Evolutionary conservation across 2,113 vertebrate species (phyloP), one percentile per base, ranked within the genome.

Genomic region (Tachuris rubrigastra): DNA sequence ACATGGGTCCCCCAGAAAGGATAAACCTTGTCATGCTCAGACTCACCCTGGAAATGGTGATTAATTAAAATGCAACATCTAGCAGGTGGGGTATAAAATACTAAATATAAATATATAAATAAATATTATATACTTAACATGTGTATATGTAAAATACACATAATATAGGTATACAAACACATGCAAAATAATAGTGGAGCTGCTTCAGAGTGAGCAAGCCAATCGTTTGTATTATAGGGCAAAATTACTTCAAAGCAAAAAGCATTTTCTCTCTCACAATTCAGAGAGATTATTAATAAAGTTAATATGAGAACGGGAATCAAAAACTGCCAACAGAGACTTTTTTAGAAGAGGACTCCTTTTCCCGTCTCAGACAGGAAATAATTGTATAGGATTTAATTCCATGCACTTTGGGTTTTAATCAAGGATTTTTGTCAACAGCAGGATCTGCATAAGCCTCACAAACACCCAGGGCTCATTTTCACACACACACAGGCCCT

Each of bases 231-330:
- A 90, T 80, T 59, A 87, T 1, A 88, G 82, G 59, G 69, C 41
- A 94, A 90, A 86, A 88, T 11, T 50, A 82, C 74, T 91, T 95
- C 91, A 95, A 93, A 96, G 93, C 55, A 59, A 35, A 28, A 28
- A 47, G 71, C 50, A 46, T 76, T 58, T 87, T 82, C 28, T 66
- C 81, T 79, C 78, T 81, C 47, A 71, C 67, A 69, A 56, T 68
- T 75, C 90, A 94, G 91, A 79, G 41, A 76, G 46, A 58, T 72
- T 58, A 60, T 74, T 91, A 93, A 93, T 87, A 69, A 91, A 91
- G 59, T 76, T 90, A 93, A 87, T 12, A 72, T 0, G 39, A 28
- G 14, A 28, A 80, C 31, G 88, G 72, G 62, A 83, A 74, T 76
- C 4, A 0, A 71, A 71, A 71, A 30, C 65, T 68, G 41, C 33